These are phyloP conservation scores for Oreochromis tanganicae DNA, from an alignment of 2,113 vertebrate genomes.

Conservation along the genomic window DNA sequence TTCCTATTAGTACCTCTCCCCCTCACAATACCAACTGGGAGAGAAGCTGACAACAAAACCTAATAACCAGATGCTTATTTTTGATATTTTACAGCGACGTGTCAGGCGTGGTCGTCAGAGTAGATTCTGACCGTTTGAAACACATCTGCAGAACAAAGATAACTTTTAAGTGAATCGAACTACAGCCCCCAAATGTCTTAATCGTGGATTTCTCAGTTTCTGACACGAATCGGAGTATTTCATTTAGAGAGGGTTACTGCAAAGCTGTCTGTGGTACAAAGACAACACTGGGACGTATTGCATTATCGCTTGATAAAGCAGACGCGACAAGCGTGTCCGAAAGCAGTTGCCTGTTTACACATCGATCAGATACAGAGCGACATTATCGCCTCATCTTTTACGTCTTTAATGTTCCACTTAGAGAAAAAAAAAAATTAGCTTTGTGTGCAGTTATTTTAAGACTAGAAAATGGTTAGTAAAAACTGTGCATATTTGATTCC, in stretches of 20 bases:
- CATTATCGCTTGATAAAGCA: not conserved
- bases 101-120: not conserved
- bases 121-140: not conserved
- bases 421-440: not conserved
- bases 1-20: slow-evolving; percentile 2
- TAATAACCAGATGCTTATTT: not conserved
- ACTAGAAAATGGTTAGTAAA: not conserved
- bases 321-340: not conserved
- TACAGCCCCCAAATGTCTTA: not conserved
- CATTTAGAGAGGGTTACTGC: not conserved
- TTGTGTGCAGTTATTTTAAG: not conserved
- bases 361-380: not conserved
- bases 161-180: not conserved
- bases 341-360: not conserved
- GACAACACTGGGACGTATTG: not conserved
- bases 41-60: not conserved
- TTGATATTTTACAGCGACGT: not conserved
- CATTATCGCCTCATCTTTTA: not conserved
- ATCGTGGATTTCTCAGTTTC: not conserved
- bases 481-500: not conserved
- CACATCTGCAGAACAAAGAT: not conserved
- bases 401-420: not conserved
- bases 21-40: not conserved
- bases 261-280: not conserved
- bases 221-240: not conserved